Conservation (phyloP, 2,113 vertebrate species). For the Nothobranchius furzeri region DNA sequence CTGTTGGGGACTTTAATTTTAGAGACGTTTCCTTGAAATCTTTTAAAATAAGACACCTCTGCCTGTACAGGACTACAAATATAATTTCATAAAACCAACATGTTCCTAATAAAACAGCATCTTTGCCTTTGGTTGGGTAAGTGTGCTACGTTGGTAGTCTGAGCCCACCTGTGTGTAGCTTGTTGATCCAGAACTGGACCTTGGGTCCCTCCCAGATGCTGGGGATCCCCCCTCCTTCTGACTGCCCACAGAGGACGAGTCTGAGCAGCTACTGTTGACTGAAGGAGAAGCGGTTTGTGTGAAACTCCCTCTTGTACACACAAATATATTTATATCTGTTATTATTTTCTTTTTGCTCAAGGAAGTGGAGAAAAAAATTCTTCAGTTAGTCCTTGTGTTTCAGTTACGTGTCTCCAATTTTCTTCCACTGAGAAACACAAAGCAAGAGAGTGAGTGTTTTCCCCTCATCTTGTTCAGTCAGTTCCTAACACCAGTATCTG, state of each 20-base stretch:
- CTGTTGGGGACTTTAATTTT: too few species aligned
- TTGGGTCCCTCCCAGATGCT: slow-evolving; percentile 67
- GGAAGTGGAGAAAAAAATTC: not conserved
- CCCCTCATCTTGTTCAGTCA: slow-evolving; percentile 45
- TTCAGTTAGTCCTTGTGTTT: not conserved
- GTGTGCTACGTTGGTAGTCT: slow-evolving; percentile 8
- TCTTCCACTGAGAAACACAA: not conserved
- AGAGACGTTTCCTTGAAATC: too few species aligned
- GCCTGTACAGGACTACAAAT: too few species aligned
- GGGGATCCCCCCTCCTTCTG: slow-evolving; percentile 76
- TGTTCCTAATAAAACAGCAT: too few species aligned
- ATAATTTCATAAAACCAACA: too few species aligned
- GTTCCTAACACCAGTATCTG: slow-evolving; percentile 49
- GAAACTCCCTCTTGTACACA: not conserved
- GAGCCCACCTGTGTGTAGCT: slow-evolving; percentile 65
- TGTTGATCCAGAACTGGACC: slow-evolving; percentile 66
- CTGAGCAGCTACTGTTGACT: slow-evolving; percentile 77
- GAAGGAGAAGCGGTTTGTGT: not conserved
- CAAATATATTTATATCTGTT: not conserved
- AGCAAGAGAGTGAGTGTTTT: slow-evolving; percentile 16
- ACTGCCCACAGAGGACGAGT: slow-evolving; percentile 74
- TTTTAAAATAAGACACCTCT: too few species aligned
- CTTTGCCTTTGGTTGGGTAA: not conserved
- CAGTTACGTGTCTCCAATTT: slow-evolving; percentile 6
- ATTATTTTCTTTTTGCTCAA: too few species aligned